Evolutionary conservation across 2,113 vertebrate species (phyloP).

Genomic region (Polypterus senegalus): DNA sequence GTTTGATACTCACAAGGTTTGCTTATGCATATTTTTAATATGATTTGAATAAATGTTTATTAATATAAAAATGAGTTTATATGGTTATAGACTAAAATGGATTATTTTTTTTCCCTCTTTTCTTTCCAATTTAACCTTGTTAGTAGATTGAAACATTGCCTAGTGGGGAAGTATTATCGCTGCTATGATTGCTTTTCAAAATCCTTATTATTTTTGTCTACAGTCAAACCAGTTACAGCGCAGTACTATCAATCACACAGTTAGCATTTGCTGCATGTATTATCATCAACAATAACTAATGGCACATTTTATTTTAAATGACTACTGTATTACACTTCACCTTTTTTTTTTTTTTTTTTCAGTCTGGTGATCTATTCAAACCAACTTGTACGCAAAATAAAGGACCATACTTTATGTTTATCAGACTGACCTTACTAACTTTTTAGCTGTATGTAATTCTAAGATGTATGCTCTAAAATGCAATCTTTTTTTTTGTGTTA

Average conservation of each 20-base stretch:
- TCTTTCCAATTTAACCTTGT: too few relatives aligned
- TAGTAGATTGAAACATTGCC: too few relatives aligned
- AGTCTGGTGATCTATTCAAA: conserved; percentile 47
- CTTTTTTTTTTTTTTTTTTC: conserved; percentile 53
- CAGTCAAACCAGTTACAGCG: conserved; percentile 42
- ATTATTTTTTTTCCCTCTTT: too few relatives aligned
- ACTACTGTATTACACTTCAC: conserved; percentile 57
- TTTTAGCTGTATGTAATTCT: conserved; percentile 60
- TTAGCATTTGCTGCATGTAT: conserved; percentile 65
- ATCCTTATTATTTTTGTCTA: conserved; percentile 40
- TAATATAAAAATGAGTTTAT: too few relatives aligned
- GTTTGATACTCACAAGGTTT: too few relatives aligned
- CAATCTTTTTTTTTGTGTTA: conserved; percentile 44
- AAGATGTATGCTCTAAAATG: conserved; percentile 52
- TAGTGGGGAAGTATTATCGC: conserved; percentile 30
- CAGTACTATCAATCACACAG: conserved; percentile 51
- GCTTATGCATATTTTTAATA: too few relatives aligned
- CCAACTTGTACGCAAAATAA: conserved; percentile 38
- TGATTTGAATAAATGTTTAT: too few relatives aligned
- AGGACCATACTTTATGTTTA: conserved; percentile 36
- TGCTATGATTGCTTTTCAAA: conserved; percentile 34
- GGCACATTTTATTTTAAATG: too few relatives aligned
- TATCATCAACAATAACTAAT: conserved; percentile 55
- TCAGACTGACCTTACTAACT: conserved; percentile 46
- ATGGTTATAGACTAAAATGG: too few relatives aligned